phyloP scores from a whole-genome alignment of 2,888 invertebrate species.

The Diaprepes abbreviatus region DNA sequence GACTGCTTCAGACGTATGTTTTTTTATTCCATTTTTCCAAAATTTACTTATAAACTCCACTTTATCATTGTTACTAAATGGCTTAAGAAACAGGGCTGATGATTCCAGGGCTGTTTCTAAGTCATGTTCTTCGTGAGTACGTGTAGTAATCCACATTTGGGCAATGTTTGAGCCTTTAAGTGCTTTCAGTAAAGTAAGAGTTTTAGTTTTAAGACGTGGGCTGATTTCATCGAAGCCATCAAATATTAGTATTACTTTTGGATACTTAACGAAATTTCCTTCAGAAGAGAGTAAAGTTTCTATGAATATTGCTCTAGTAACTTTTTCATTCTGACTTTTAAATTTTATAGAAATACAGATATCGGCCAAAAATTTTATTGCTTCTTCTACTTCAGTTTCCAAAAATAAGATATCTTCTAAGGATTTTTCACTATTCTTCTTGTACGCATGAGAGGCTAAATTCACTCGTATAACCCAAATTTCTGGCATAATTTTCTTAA shows the following conservation, averaged over 20 bases:
- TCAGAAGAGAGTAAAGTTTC: neutral
- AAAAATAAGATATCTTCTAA: neutral
- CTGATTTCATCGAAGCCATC: conserved; percentile 43
- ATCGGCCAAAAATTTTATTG: conserved; percentile 22
- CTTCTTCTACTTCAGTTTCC: neutral
- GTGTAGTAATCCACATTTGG: too few relatives aligned
- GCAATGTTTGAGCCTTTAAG: conserved; percentile 7
- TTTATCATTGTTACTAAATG: conserved; percentile 7
- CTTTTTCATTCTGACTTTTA: neutral
- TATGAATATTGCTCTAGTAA: conserved; percentile 29
- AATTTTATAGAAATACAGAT: neutral
- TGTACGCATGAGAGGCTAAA: neutral
- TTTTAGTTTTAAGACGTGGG: conserved; percentile 26
- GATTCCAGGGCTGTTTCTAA: conserved; percentile 18
- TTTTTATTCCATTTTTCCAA: conserved; percentile 20
- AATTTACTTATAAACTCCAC: conserved; percentile 21
- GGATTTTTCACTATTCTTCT: neutral
- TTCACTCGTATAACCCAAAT: neutral
- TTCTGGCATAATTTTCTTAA: neutral
- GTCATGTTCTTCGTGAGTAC: conserved; percentile 11
- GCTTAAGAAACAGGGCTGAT: neutral
- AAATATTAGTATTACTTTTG: conserved; percentile 23
- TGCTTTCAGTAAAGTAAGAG: conserved; percentile 28
- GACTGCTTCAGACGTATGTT: too few relatives aligned
- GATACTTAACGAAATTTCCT: neutral